Conservation (phyloP, 2,113 vertebrate species). For the Coptodon rendalli region DNA sequence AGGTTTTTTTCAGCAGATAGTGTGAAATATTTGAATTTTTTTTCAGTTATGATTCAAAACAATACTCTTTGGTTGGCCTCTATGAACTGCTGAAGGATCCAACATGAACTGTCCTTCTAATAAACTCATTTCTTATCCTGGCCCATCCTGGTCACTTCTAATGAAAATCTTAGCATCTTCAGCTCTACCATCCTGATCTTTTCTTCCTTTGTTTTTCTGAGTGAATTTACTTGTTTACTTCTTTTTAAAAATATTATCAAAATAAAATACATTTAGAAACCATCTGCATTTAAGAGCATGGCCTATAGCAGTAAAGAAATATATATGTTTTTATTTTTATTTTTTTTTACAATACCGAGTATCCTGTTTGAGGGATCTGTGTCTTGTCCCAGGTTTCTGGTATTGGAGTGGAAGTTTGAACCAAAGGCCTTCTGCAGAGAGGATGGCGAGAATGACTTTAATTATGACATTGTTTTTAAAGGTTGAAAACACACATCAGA, state of each 20-base stretch:
- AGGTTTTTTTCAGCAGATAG: rapidly evolving
- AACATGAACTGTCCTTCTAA: not conserved
- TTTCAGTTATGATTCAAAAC: not conserved
- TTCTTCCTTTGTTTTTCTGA: rapidly evolving
- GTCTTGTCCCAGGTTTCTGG: constrained; percentile 67
- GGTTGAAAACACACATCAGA: not conserved
- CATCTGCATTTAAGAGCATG: not conserved
- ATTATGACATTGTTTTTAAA: not conserved
- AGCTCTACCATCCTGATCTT: not conserved
- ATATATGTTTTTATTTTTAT: too few species aligned
- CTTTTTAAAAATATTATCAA: not conserved
- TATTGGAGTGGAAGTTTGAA: not conserved
- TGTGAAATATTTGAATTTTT: rapidly evolving
- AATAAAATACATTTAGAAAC: not conserved
- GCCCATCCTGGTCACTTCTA: not conserved
- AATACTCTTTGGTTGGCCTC: rapidly evolving
- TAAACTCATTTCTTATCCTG: not conserved
- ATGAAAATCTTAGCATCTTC: not conserved
- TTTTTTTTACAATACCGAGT: constrained; percentile 38
- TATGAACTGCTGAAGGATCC: not conserved
- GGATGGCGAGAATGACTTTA: not conserved
- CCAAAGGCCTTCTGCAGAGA: constrained; percentile 25
- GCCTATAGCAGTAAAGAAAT: not conserved
- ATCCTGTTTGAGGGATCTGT: constrained; percentile 52
- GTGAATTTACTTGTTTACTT: not conserved